Conservation (phyloP, 2,797 vertebrate genomes). For the Sebastes variabilis region DNA sequence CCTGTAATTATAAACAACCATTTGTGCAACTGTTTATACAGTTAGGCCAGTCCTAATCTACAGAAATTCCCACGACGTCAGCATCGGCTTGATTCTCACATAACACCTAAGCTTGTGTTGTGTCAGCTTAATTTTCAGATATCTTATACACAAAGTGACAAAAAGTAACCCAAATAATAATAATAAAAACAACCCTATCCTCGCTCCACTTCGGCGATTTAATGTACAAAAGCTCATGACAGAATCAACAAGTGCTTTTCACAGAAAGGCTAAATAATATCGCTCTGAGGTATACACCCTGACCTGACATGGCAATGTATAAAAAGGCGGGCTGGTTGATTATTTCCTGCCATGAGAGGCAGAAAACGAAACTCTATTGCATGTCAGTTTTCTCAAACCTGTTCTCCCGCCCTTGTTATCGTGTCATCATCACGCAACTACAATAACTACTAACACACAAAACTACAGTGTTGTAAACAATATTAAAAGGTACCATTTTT, state of each 20-base stretch:
- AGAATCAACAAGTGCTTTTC: not conserved
- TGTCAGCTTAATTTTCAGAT: conserved; percentile 1
- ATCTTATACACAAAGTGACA: not conserved
- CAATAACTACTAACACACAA: conserved; percentile 4
- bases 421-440: conserved; percentile 21
- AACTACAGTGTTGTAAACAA: not conserved
- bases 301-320: not conserved
- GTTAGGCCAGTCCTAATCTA: not conserved
- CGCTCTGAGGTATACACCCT: not conserved
- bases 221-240: not conserved
- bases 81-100: not conserved
- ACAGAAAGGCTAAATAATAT: conserved; percentile 1
- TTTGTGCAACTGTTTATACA: conserved; percentile 44
- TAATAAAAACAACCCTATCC: not conserved
- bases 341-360: conserved; percentile 24
- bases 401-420: conserved; percentile 53
- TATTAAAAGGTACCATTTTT: not conserved
- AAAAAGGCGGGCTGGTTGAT: conserved; percentile 2
- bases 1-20: conserved; percentile 24
- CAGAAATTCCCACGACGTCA: conserved; percentile 20
- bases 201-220: not conserved
- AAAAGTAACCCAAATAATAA: not conserved
- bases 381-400: conserved; percentile 54
- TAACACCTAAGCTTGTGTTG: not conserved
- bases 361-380: conserved; percentile 52